A percentile compares a stretch with the other conserved stretches of the same genome.
Evolutionary conservation across 2,888 invertebrate species (phyloP).

Genomic region (Dinocampus coccinellae): DNA sequence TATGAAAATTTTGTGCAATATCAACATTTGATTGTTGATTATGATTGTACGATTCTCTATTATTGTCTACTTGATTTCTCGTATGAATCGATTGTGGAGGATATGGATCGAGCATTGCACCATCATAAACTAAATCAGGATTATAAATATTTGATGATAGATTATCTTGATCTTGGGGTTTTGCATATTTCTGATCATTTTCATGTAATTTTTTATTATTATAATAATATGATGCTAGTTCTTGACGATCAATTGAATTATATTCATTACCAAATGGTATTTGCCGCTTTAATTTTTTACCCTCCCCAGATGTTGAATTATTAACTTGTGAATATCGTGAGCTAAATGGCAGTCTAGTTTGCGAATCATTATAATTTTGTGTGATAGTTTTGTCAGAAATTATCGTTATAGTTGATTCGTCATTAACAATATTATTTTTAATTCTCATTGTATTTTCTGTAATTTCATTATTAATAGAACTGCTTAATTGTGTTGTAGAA

Average conservation of each 20-base stretch:
- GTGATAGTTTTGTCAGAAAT: too few species aligned
- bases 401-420: not conserved
- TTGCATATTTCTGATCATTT: not conserved
- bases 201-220: conserved; percentile 3
- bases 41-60: not conserved
- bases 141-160: not conserved
- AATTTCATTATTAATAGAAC: not conserved
- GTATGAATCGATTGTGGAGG: not conserved
- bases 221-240: conserved; percentile 8
- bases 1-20: not conserved
- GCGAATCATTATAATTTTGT: not conserved
- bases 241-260: conserved; percentile 2
- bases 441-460: not conserved
- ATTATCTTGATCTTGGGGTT: not conserved
- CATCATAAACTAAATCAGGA: not conserved
- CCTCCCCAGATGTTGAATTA: not conserved
- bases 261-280: not conserved
- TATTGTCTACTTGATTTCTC: not conserved
- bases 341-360: not conserved
- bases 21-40: not conserved
- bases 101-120: not conserved
- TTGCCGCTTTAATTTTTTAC: not conserved
- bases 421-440: not conserved
- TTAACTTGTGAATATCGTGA: not conserved
- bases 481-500: not conserved